Evolutionary conservation across 2,113 vertebrate species (phyloP), one percentile per base, ranked within the genome.

Genomic region (Pipa parva): DNA sequence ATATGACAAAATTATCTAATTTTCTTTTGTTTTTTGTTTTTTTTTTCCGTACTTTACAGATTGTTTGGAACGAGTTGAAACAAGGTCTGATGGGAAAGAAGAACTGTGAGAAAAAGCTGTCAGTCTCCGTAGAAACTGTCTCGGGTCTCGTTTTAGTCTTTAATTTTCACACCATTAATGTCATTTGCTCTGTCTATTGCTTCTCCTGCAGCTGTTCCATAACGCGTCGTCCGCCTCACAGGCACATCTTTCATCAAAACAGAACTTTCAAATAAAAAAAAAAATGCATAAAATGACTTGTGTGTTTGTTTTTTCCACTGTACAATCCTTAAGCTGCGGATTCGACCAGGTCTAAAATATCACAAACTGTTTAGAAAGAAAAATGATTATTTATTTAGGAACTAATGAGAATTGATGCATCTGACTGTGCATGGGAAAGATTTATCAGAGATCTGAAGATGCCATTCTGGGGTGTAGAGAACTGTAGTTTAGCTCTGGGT

Each of bases 151-250:
- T 0, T 76, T 80, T 0, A 7, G 83, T 84, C 83, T 83, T 84
- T 88, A 87, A 89, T 89, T 87, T 89, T 88, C 85, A 87, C 80
- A 82, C 79, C 82, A 84, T 88, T 88, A 85, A 81, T 79, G 78
- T 82, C 84, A 88, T 84, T 88, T 88, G 84, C 84, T 84, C 72
- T 82, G 79, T 75, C 77, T 71, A 51, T 74, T 65, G 59, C 57
- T 70, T 51, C 75, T 75, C 67, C 24, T 2, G 75, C 25, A 59
- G 76, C 64, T 65, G 70, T 74, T 81, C 71, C 74, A 76, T 52
- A 63, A 72, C 2, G 9, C 65, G 71, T 55, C 27, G 20, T 20
- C 51, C 7, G 24, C 51, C 27, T 54, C 51, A 28, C 27, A n/a
- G 51, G 24, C 51, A 27, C 15, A 28, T 54, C 25, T 54, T 28